phyloP scores from a whole-genome alignment of 2,113 vertebrate species.

The Atherinomorus stipes region DNA sequence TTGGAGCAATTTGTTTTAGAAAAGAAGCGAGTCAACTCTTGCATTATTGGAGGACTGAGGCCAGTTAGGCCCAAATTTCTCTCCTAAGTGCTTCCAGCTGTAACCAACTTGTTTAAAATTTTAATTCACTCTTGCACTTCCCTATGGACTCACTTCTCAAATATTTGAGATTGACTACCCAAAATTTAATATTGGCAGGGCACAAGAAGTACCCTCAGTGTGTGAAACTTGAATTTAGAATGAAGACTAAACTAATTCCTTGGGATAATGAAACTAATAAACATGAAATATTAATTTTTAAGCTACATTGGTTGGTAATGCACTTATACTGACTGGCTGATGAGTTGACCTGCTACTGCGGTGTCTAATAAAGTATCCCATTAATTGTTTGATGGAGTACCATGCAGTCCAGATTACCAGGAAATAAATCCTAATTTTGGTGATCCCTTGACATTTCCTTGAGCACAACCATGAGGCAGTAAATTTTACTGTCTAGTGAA shows the following conservation, averaged over 20 bases:
- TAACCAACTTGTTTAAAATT: not conserved
- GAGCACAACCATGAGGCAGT: too few relatives aligned
- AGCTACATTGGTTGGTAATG: not conserved
- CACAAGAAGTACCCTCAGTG: not conserved
- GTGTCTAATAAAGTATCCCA: too few relatives aligned
- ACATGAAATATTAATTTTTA: constrained; percentile 5
- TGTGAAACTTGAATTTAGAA: too few relatives aligned
- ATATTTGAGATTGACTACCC: constrained; percentile 1
- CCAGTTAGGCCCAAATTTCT: constrained; percentile 45
- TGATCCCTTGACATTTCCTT: too few relatives aligned
- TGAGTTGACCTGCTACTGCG: too few relatives aligned
- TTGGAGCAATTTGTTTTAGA: constrained; percentile 65
- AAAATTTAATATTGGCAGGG: constrained; percentile 1
- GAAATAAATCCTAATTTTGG: too few relatives aligned
- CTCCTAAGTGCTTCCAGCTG: not conserved
- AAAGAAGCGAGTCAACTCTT: constrained; percentile 34
- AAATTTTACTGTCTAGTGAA: too few relatives aligned
- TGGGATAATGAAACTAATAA: not conserved
- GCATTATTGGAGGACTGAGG: constrained; percentile 35
- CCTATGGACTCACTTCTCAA: not conserved
- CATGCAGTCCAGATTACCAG: too few relatives aligned
- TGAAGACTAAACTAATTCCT: not conserved
- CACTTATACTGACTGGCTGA: too few relatives aligned
- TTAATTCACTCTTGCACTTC: constrained; percentile 4
- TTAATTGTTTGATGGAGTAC: too few relatives aligned